Percentiles rank a stretch among this genome's conserved stretches.
These are phyloP conservation scores for Glomeris marginata DNA, from an alignment of 2,888 invertebrate genomes.

Conservation along the genomic window DNA sequence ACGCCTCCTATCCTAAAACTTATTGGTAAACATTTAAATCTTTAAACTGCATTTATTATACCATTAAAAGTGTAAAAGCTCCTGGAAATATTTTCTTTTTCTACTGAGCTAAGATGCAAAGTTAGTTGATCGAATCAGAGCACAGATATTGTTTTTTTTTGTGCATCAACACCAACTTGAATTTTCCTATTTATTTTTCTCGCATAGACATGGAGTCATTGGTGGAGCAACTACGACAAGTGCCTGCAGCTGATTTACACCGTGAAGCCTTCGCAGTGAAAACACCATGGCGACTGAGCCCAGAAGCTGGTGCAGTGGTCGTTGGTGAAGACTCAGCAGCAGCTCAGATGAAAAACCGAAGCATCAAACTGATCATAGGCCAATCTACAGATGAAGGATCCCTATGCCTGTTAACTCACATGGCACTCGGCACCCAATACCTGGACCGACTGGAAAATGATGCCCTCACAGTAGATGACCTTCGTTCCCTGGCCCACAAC, in stretches of 20 bases:
- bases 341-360: slow-evolving; percentile 1
- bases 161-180: too few relatives aligned
- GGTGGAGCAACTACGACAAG: slow-evolving; percentile 17
- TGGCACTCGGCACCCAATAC: slow-evolving; percentile 14
- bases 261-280: slow-evolving; percentile 17
- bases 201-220: neutral
- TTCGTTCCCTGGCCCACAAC: slow-evolving; percentile 7
- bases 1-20: slow-evolving; percentile 1
- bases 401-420: slow-evolving; percentile 19
- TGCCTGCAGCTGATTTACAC: slow-evolving; percentile 17
- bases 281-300: slow-evolving; percentile 22
- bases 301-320: slow-evolving; percentile 18
- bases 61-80: too few relatives aligned
- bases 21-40: too few relatives aligned
- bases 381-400: slow-evolving; percentile 22
- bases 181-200: neutral
- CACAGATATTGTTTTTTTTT: too few relatives aligned
- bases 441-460: slow-evolving; percentile 16
- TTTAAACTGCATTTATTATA: too few relatives aligned
- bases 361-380: slow-evolving; percentile 20
- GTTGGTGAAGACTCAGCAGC: slow-evolving; percentile 10
- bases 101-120: too few relatives aligned
- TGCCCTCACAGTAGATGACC: slow-evolving; percentile 14
- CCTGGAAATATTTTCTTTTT: too few relatives aligned
- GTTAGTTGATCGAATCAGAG: too few relatives aligned